Base-by-base conservation (phyloP, 2,888 invertebrate genomes). In the Cephus pygmeus region DNA sequence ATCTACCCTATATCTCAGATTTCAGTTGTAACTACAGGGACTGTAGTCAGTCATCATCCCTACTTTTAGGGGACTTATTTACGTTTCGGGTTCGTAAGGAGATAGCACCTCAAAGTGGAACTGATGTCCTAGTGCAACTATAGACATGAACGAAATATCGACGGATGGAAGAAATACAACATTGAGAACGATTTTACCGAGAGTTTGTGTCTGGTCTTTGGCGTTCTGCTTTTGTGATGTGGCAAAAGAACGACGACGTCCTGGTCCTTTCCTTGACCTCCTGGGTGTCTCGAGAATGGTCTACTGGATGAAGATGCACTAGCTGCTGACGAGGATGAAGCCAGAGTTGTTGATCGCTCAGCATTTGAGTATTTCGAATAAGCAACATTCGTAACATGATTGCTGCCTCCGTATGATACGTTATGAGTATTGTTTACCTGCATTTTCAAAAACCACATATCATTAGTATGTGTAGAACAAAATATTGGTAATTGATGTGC, bases 351-450 rank as follows among this genome's bases (percentile, higher is more conserved):
- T 35, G 86, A 79, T 56, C 82, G 81, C 34, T 82, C 84, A 11
- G 85, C 79, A 6, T 78, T 81, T 68, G 80, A 83, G 78, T 87
- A 89, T 81, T 90, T 90, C 36, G 89, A 86, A 81, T 89, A 90
- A 0, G 90, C 89, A 85, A 95, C 94, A 89, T 94, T 95, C 78
- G 94, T 92, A 81, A 93, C 91, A 84, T 94, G 93, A 87, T 94
- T 93, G 81, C 84, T 90, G 23, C 90, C 90, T 75, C 95, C 94
- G 85, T 94, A 95, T 86, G 94, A 95, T 81, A 95, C 95, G 89
- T 95, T 95, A 90, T 95, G 95, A 75, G 95, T 95, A 86, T 95
- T 95, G 90, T 95, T 90, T 33, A 90, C 90, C 90, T 90, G 56
- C 56, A 56, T 56, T 56, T 56, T 40, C 15, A 40, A 40, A 40